Base-by-base conservation (phyloP, 2,797 vertebrate species). In the Danio tinwini region DNA sequence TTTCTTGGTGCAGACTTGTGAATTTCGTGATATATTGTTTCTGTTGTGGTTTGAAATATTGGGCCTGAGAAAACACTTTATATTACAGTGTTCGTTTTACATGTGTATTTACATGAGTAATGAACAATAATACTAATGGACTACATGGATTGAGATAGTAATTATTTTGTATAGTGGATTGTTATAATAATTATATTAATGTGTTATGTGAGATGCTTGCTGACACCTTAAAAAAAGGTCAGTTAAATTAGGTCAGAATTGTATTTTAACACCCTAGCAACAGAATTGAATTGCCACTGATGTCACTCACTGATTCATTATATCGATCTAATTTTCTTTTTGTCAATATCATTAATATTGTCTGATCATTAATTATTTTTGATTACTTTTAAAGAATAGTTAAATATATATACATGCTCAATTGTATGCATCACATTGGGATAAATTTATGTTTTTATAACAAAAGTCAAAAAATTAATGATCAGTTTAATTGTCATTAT, bases 31-130 rank as follows among this genome's bases (percentile, higher is more conserved):
- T 47, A 19, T 62, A 62, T 74, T 45, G 37, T 74, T 13, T 6
- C 45, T 62, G 50, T 62, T 63, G 19, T 61, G 72, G 44, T 39
- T 74, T 61, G 29, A 62, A 74, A 74, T 73, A 44, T 29, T n/a
- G 19, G 71, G 13, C 71, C 44, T 6, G 10, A 49, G 44, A 14
- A 47, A 61, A 39, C 56, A 45, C 8, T 59, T 73, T 47, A 59
- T 59, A 58, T 19, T 44, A 19, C 52, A 40, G 5, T 55, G 39
- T 56, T 56, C 5, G 45, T 45, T 72, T 56, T 16, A 58, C 67
- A 29, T 69, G 52, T 56, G 10, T 40, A 40, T 53, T 70, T 70
- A 55, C 68, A 19, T 53, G 55, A 70, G 4, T 72, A 72, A 72
- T 72, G 17, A 29, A 29, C 3, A 42, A 70, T 45, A 44, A 56